phyloP scores from a whole-genome alignment of 2,888 invertebrate species.

The Spodoptera littoralis region DNA sequence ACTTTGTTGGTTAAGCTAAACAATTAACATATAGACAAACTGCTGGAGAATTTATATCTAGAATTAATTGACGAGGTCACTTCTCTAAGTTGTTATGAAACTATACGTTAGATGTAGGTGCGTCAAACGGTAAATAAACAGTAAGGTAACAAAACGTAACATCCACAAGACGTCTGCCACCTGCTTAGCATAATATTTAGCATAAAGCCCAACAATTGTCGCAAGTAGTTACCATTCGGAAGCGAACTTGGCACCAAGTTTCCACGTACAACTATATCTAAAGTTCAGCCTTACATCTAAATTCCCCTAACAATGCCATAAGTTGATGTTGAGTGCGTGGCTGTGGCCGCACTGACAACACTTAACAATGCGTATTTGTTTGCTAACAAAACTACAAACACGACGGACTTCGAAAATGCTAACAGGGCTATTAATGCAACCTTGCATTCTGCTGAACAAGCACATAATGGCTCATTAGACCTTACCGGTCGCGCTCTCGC shows the following conservation, averaged over 20 bases:
- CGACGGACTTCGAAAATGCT: slow-evolving; percentile 59
- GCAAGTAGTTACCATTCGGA: slow-evolving; percentile 15
- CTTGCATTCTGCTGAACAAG: slow-evolving; percentile 67
- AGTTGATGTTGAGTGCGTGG: slow-evolving; percentile 52
- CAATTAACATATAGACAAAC: slow-evolving; percentile 69
- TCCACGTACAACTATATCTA: slow-evolving; percentile 25
- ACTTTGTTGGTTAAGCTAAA: slow-evolving; percentile 76
- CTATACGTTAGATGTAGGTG: slow-evolving; percentile 1
- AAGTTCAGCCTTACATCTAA: slow-evolving; percentile 48
- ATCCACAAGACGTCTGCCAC: slow-evolving; percentile 24
- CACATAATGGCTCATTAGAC: slow-evolving; percentile 85
- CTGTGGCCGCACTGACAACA: slow-evolving; percentile 47
- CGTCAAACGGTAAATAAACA: too few species aligned
- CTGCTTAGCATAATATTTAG: slow-evolving; percentile 40
- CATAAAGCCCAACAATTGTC: slow-evolving; percentile 21
- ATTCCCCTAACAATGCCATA: slow-evolving; percentile 56
- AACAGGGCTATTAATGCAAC: slow-evolving; percentile 68
- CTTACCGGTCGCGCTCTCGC: slow-evolving; percentile 75
- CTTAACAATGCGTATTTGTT: slow-evolving; percentile 63
- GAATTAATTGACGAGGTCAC: slow-evolving; percentile 43
- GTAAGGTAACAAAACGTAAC: slow-evolving; percentile 10
- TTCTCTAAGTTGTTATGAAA: slow-evolving; percentile 31
- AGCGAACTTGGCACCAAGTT: slow-evolving; percentile 31
- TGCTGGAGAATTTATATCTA: slow-evolving; percentile 21
- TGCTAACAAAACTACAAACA: slow-evolving; percentile 63